These are phyloP conservation scores for Phenganax subtilis DNA, from an alignment of 92 coral and sea anemone species.

Conservation along the genomic window DNA sequence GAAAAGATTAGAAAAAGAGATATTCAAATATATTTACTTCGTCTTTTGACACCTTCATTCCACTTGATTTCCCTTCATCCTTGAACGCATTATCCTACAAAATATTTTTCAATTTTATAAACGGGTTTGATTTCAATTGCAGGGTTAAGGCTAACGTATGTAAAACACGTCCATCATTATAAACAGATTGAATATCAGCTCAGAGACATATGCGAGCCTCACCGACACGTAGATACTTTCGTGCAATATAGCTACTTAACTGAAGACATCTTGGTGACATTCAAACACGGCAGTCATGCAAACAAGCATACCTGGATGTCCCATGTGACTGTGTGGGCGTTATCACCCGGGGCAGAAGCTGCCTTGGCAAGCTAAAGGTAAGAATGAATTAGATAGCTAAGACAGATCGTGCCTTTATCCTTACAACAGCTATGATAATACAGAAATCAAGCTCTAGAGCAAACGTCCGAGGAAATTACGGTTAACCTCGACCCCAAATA, in stretches of 20 bases:
- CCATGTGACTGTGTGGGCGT: conserved; percentile 75
- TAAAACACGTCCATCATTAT: no score
- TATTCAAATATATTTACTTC: not conserved
- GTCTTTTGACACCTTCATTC: not conserved
- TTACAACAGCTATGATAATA: not conserved
- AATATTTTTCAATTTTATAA: not conserved
- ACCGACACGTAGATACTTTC: no score
- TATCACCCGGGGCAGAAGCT: conserved; percentile 57
- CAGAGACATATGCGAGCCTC: no score
- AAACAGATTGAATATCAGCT: no score
- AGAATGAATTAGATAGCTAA: not conserved
- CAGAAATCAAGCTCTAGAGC: not conserved
- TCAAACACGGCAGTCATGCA: not conserved
- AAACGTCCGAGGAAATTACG: no score
- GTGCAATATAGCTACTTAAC: not conserved
- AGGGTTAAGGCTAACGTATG: not conserved
- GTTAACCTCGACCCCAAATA: no score
- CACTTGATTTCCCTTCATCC: conserved; percentile 2
- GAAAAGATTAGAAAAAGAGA: not conserved
- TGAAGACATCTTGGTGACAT: not conserved
- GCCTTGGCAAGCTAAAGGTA: conserved; percentile 64
- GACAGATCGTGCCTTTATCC: no score
- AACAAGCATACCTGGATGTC: conserved; percentile 35
- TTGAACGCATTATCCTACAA: conserved; percentile 18
- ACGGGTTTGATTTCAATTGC: not conserved